These are phyloP conservation scores for Lasioglossum marginatum DNA, from an alignment of 2,888 invertebrate genomes.

Conservation along the genomic window DNA sequence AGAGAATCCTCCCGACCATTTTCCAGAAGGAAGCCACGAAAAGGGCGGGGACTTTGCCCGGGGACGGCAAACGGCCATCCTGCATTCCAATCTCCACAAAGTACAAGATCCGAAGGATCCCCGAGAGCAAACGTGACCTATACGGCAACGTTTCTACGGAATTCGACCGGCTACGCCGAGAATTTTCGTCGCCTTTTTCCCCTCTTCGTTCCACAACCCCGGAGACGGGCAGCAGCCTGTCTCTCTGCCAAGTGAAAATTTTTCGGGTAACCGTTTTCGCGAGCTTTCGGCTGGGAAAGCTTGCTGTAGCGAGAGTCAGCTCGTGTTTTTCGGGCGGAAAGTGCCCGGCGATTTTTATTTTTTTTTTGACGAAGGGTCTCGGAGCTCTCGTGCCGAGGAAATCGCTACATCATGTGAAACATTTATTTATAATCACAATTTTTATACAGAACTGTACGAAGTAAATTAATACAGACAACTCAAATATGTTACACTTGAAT, in stretches of 20 bases:
- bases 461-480: too few relatives aligned
- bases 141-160: constrained; percentile 47
- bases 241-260: constrained; percentile 43
- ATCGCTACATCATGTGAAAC: neutral
- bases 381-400: neutral
- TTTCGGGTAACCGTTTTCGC: constrained; percentile 18
- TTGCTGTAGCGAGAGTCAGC: neutral
- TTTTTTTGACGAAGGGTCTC: neutral
- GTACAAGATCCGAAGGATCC: constrained; percentile 62
- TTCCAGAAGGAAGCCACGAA: constrained; percentile 38
- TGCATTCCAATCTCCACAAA: constrained; percentile 71
- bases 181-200: constrained; percentile 28
- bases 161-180: constrained; percentile 35
- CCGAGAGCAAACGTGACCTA: constrained; percentile 56
- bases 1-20: constrained; percentile 47
- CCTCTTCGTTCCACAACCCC: neutral
- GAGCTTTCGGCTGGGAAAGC: neutral
- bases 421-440: too few relatives aligned
- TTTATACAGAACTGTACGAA: too few relatives aligned
- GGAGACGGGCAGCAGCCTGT: neutral
- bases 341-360: neutral
- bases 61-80: constrained; percentile 55
- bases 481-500: too few relatives aligned
- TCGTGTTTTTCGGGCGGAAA: neutral
- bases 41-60: constrained; percentile 40